Conservation (phyloP, 2,797 vertebrate genomes). For the Xenopus petersii region DNA sequence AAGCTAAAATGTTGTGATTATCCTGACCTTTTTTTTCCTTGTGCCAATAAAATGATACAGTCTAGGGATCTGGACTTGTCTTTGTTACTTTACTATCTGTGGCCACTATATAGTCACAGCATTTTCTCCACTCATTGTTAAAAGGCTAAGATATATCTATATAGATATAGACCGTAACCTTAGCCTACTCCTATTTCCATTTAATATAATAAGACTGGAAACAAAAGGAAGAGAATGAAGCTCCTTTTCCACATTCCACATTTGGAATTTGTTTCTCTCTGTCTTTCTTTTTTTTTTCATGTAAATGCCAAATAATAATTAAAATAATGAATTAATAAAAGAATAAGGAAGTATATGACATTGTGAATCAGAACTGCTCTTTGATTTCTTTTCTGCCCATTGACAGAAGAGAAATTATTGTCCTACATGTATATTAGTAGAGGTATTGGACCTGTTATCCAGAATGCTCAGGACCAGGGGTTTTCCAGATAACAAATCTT, state of each 20-base stretch:
- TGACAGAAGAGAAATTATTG: no score
- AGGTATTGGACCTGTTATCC: no score
- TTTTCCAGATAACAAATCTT: no score
- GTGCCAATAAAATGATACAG: not conserved
- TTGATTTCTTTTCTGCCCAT: no score
- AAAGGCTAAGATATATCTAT: not conserved
- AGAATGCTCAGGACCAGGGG: no score
- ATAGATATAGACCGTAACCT: slow-evolving; percentile 10
- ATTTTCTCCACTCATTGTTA: slow-evolving; percentile 12
- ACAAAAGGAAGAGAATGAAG: slow-evolving; percentile 33
- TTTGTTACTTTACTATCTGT: no score
- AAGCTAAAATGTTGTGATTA: slow-evolving; percentile 6
- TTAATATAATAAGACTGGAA: slow-evolving; percentile 18
- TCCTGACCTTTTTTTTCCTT: slow-evolving; percentile 4
- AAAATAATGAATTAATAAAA: no score
- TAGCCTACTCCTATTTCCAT: not conserved
- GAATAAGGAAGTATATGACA: no score
- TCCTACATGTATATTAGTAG: no score
- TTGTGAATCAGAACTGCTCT: slow-evolving; percentile 17
- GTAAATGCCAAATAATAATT: no score
- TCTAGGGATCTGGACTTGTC: no score
- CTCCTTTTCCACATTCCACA: slow-evolving; percentile 20
- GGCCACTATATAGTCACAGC: not conserved
- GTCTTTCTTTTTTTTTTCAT: no score
- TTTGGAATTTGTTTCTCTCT: not conserved